A percentile compares a stretch with the other conserved stretches of the same genome.
Conservation (phyloP, 2,888 invertebrate genomes). For the Tenthredo livida region DNA sequence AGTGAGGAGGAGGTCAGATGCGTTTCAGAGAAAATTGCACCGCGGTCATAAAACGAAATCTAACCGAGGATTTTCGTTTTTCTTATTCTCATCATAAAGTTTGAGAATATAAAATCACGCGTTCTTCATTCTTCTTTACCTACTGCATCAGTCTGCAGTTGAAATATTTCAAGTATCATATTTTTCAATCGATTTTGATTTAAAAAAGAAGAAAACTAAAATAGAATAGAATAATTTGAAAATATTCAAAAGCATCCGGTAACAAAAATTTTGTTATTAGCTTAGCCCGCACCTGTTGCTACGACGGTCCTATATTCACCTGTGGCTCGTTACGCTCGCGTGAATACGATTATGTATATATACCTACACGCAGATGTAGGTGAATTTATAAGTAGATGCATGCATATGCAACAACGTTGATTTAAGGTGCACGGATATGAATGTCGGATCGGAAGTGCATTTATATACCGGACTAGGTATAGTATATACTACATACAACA, state of each 20-base stretch:
- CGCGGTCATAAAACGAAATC: neutral
- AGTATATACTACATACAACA: neutral
- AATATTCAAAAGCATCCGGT: neutral
- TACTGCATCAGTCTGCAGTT: neutral
- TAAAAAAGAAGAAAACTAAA: neutral
- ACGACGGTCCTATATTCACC: neutral
- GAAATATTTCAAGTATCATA: neutral
- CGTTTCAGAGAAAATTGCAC: neutral
- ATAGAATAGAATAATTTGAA: neutral
- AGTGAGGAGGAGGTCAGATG: neutral
- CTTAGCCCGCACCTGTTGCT: conserved; percentile 6
- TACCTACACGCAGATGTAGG: neutral
- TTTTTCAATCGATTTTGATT: neutral
- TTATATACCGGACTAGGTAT: neutral
- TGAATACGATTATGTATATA: conserved; percentile 20
- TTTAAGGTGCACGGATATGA: conserved; percentile 18
- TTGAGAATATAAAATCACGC: neutral
- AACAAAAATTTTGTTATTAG: neutral
- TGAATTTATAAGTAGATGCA: conserved; percentile 6
- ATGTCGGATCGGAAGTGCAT: conserved; percentile 36
- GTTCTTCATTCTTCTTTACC: neutral
- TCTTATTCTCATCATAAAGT: neutral
- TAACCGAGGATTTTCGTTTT: neutral
- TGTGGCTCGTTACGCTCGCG: conserved; percentile 16
- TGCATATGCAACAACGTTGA: conserved; percentile 13